Conservation (phyloP, 2,888 invertebrate genomes). For the Calliopum simillimum region DNA sequence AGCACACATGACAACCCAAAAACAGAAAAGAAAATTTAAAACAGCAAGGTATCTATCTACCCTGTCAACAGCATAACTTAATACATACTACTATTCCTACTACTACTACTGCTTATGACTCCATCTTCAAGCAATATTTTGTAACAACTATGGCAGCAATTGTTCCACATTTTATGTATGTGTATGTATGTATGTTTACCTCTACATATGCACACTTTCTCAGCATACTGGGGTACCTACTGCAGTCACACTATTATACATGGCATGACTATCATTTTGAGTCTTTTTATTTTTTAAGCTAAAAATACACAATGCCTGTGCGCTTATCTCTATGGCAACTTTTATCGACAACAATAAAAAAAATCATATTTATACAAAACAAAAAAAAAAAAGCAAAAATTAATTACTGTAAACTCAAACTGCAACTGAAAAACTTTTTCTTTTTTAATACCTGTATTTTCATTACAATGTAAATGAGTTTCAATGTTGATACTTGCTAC, state of each 20-base stretch:
- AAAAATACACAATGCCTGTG: slow-evolving; percentile 13
- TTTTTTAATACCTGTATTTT: slow-evolving; percentile 19
- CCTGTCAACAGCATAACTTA: not conserved
- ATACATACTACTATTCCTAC: too few relatives aligned
- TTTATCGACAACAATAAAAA: slow-evolving; percentile 18
- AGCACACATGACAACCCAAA: not conserved
- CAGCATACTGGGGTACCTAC: not conserved
- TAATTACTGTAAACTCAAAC: too few relatives aligned
- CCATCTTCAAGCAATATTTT: too few relatives aligned
- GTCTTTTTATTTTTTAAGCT: slow-evolving; percentile 8
- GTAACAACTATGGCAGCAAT: not conserved
- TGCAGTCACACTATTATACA: not conserved
- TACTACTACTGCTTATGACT: too few relatives aligned
- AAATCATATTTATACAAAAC: too few relatives aligned
- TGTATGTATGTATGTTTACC: not conserved
- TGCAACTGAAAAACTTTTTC: too few relatives aligned
- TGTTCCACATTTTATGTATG: not conserved
- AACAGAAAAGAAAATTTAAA: not conserved
- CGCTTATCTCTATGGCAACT: slow-evolving; percentile 12
- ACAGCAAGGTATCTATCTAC: not conserved
- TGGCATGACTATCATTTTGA: not conserved
- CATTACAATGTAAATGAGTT: not conserved
- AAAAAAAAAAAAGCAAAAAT: not conserved
- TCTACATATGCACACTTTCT: not conserved
- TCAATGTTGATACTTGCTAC: not conserved